Conservation (phyloP, 2,888 invertebrate genomes). For the Strigamia maritima region DNA sequence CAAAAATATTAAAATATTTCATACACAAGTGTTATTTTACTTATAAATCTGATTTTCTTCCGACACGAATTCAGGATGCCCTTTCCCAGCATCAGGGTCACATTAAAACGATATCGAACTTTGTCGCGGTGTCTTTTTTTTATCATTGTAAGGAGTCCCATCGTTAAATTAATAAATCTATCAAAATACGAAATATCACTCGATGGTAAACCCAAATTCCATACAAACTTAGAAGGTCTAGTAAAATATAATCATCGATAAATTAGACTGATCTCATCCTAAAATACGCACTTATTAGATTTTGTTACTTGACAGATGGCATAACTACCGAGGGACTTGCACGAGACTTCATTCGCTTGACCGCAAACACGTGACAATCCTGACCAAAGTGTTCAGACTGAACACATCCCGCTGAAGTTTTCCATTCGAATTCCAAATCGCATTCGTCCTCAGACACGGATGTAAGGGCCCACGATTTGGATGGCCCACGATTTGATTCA, state of each 20-base stretch:
- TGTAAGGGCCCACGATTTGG: no score
- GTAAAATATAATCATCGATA: no score
- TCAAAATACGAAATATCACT: conserved; percentile 48
- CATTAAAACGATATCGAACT: conserved; percentile 51
- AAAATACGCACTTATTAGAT: conserved; percentile 35
- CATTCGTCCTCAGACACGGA: conserved; percentile 36
- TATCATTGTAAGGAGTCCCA: conserved; percentile 48
- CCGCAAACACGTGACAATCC: conserved; percentile 47
- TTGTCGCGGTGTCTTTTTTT: conserved; percentile 45
- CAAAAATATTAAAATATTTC: neutral
- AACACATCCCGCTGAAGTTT: conserved; percentile 38
- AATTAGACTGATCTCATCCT: neutral
- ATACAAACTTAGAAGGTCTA: conserved; percentile 33
- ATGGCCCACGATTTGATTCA: conserved; percentile 17
- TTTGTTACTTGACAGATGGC: conserved; percentile 49
- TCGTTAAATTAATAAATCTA: conserved; percentile 51
- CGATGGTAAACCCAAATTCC: conserved; percentile 46
- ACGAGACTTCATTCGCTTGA: conserved; percentile 45
- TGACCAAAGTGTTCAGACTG: conserved; percentile 40
- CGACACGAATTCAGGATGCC: conserved; percentile 48
- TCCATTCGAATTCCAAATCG: conserved; percentile 39
- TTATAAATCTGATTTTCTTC: conserved; percentile 46
- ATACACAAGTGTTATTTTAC: neutral
- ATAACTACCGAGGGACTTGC: conserved; percentile 44
- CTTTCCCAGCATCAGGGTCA: conserved; percentile 48